Conservation (phyloP, 2,888 invertebrate species). For the Agrotis puta region DNA sequence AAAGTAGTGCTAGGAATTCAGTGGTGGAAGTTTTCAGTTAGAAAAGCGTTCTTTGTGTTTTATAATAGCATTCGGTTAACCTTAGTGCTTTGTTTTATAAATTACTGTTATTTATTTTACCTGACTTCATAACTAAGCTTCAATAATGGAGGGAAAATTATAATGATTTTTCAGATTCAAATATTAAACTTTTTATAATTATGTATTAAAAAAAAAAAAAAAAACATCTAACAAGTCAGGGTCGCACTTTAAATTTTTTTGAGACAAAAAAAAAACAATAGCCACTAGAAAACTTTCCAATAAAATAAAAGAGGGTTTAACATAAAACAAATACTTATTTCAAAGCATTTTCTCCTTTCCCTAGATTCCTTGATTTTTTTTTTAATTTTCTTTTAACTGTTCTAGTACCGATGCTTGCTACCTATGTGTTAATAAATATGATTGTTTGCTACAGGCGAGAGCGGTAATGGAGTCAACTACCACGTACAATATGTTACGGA, state of each 20-base stretch:
- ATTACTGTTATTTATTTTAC: neutral
- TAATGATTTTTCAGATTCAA: too few species aligned
- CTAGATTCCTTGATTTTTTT: neutral
- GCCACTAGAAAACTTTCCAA: neutral
- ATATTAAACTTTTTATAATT: too few species aligned
- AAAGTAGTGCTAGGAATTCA: neutral
- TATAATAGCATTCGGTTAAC: constrained; percentile 1
- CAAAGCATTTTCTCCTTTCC: neutral
- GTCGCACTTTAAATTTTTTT: neutral
- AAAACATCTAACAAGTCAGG: neutral
- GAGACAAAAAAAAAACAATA: too few species aligned
- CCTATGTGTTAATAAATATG: constrained; percentile 21
- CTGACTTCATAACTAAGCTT: neutral
- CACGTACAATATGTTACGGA: constrained; percentile 94
- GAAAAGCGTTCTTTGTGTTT: constrained; percentile 8
- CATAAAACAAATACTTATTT: neutral
- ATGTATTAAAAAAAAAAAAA: too few species aligned
- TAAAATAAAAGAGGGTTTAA: neutral
- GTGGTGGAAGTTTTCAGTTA: constrained; percentile 13
- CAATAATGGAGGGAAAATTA: too few species aligned
- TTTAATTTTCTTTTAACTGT: neutral
- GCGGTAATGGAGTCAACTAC: constrained; percentile 92
- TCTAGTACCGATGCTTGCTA: too few species aligned
- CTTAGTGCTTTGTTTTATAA: neutral
- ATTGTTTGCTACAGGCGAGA: constrained; percentile 88